Evolutionary conservation across 2,888 invertebrate species (phyloP), one percentile per base, ranked within the genome.

Genomic region (Ectemnius continuus): DNA sequence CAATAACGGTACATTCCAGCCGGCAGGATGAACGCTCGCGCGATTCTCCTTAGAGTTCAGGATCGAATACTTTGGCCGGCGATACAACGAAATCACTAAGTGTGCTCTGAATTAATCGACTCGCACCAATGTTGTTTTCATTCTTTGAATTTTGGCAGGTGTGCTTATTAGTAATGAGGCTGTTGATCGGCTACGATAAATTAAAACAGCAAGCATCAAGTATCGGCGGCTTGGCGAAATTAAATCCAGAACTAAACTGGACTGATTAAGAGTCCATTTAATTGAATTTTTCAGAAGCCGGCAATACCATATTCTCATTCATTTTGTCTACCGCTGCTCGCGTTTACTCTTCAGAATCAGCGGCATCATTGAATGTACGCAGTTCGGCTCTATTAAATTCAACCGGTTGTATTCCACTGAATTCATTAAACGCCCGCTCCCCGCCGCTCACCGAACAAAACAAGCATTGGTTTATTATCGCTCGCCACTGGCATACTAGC

Each of bases 1-100:
- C 59, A 57, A 18, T 67, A 67, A 67, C 66, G 66, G 66, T 67
- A 67, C 48, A 14, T 14, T 14, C 57, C 28, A 18, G 20, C 13
- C 14, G 28, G 28, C 60, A 23, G 36, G 16, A 28, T 28, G 28
- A 45, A n/a, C 58, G 46, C 14, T 56, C 58, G 26, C 18, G 36
- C 4, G 20, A 58, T n/a, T 57, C 16, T 52, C 16, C 52, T 14
- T 52, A 14, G 16, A 52, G 8, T 52, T 52, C 52, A 14, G 16
- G 52, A 52, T 52, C n/a, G 52, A 14, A 52, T 5, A 16, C 16
- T 52, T 16, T 0, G 16, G 5, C 16, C 16, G 16, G 14, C 16
- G 52, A 52, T 52, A 52, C 52, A 16, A 5, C 1, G 52, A 14
- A 52, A 52, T 52, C 52, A 16, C 6, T 36, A 36, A 36, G 36